These are phyloP conservation scores for Notodonta dromedarius DNA, from an alignment of 2,888 invertebrate species.

Conservation along the genomic window DNA sequence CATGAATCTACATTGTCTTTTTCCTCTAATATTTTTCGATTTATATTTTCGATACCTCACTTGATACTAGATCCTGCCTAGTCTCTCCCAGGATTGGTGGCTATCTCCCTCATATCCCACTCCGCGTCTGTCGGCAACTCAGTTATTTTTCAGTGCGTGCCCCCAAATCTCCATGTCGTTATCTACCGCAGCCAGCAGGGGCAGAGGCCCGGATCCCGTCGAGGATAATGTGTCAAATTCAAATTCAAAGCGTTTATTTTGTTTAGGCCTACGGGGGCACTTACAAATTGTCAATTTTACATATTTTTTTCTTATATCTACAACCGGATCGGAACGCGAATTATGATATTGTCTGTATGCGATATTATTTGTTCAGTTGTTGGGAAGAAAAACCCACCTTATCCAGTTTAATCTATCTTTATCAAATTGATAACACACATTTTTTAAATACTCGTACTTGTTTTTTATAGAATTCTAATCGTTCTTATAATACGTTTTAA, in stretches of 20 bases:
- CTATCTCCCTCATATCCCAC: neutral
- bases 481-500: no score
- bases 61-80: slow-evolving; percentile 2
- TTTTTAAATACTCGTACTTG: no score
- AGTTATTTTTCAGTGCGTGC: slow-evolving; percentile 4
- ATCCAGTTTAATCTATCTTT: no score
- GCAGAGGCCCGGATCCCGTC: neutral
- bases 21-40: neutral
- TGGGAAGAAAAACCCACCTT: neutral
- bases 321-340: no score
- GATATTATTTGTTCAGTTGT: neutral
- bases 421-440: no score
- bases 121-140: neutral
- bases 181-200: neutral
- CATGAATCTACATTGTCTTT: neutral
- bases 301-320: no score
- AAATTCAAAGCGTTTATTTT: no score
- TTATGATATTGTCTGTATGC: neutral
- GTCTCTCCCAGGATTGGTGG: neutral
- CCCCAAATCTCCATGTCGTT: neutral
- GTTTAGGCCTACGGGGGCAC: no score
- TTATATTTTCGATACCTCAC: slow-evolving; percentile 2
- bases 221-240: neutral
- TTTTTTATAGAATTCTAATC: no score
- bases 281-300: no score